These are phyloP conservation scores for Tetramorium bicarinatum DNA, from an alignment of 2,888 invertebrate species.

Conservation along the genomic window DNA sequence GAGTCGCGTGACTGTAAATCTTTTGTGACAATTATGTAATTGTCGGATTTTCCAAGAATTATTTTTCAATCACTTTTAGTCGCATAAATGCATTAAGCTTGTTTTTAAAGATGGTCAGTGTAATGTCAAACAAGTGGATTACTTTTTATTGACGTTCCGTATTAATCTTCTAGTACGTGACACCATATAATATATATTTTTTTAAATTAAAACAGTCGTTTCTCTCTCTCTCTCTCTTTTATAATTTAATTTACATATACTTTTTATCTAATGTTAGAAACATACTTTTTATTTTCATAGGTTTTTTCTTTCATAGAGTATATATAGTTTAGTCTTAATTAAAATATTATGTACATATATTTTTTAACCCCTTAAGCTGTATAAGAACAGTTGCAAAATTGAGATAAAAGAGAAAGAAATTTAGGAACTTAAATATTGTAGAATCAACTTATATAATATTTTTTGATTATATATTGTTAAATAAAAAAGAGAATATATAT, in stretches of 20 bases:
- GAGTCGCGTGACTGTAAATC: not conserved
- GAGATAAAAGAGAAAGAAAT: not conserved
- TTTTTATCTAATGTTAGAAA: not conserved
- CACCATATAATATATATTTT: not conserved
- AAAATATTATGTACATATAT: not conserved
- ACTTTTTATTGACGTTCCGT: not conserved
- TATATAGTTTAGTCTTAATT: not conserved
- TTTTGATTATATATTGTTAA: not conserved
- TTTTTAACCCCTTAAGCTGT: not conserved
- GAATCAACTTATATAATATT: not conserved
- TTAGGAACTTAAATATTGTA: not conserved
- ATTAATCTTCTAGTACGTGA: not conserved
- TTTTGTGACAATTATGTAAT: conserved; percentile 13
- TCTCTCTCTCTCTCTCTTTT: not conserved
- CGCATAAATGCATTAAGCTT: not conserved
- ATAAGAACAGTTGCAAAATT: not conserved
- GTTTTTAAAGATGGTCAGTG: not conserved
- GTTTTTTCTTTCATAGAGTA: not conserved
- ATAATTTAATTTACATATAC: not conserved
- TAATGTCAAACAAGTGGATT: conserved; percentile 11
- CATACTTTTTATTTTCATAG: not conserved
- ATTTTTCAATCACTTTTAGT: conserved; percentile 5
- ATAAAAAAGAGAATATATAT: not conserved
- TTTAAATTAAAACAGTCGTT: not conserved
- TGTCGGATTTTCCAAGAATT: not conserved